Evolutionary conservation across 2,113 vertebrate species (phyloP), one percentile per base, ranked within the genome.

Genomic region (Serinus canaria): DNA sequence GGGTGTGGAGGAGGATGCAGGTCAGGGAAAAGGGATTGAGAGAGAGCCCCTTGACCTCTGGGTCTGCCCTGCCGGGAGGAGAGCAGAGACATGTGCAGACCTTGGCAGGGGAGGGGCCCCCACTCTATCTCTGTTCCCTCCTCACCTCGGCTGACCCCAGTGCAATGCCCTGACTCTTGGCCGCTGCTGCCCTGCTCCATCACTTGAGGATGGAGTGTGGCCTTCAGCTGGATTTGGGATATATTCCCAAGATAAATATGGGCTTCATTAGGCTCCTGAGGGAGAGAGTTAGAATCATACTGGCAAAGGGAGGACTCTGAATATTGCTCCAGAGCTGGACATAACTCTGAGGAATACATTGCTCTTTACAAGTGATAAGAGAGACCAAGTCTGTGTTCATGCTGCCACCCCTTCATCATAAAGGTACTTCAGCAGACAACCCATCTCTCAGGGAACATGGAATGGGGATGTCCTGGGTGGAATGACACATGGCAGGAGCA

Each of bases 81-180:
- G 59, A 47, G 60, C 47, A 44, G 67, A 73, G 50, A 20, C 0
- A 0, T 0, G 3, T 12, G 43, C 49, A 31, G 53, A 46, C 7
- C 70, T 50, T 10, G 52, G 49, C 44, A n/a, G 25, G 30, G 66
- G 16, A 70, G 33, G 74, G 53, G 18, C 8, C 33, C 15, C 30
- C 24, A 70, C 2, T 50, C 28, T 53, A 47, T 37, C 60, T 83
- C 39, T 3, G 43, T 1, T 86, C 39, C 47, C 72, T 68, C 64
- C 43, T 78, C 62, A 35, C 68, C 83, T 88, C 28, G 9, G 31
- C 33, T 90, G 92, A 93, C 73, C 85, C 43, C 67, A 9, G 63
- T 7, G 49, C 25, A 2, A 6, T 17, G 49, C 58, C 17, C 41
- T 1, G 7, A 7, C 53, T 69, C 27, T 27, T 0, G 13, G 11